These are phyloP conservation scores for Macrosiphum euphorbiae DNA, from an alignment of 2,888 invertebrate species.

Conservation along the genomic window DNA sequence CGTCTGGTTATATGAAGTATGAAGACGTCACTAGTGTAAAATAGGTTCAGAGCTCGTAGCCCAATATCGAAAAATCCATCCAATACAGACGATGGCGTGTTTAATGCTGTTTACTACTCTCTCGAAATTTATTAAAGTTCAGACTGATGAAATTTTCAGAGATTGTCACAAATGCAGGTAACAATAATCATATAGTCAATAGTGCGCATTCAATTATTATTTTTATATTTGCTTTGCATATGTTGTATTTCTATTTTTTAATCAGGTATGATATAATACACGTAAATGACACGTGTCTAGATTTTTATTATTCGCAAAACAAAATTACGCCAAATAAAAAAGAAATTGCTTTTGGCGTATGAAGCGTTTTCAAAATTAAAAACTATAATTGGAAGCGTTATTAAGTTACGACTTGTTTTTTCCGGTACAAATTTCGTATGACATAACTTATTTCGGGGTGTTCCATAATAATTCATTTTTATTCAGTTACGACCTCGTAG, in stretches of 20 bases:
- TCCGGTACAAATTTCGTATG: background rate
- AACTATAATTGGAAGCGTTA: constrained; percentile 29
- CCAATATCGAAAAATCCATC: background rate
- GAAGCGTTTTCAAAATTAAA: constrained; percentile 29
- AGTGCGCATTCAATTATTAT: background rate
- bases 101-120: background rate
- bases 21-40: background rate
- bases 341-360: background rate
- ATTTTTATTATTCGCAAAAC: background rate
- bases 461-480: constrained; percentile 48
- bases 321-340: background rate
- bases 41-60: background rate
- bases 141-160: background rate
- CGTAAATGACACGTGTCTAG: background rate
- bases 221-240: background rate
- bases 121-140: background rate
- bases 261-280: background rate
- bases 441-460: constrained; percentile 9
- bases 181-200: background rate
- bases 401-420: background rate
- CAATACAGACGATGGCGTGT: background rate
- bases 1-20: background rate
- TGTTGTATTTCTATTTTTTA: background rate
- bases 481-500: constrained; percentile 40
- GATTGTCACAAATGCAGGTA: background rate